Evolutionary conservation across 1,140 invertebrate species (phyloP).

Genomic region (Pinna nobilis): DNA sequence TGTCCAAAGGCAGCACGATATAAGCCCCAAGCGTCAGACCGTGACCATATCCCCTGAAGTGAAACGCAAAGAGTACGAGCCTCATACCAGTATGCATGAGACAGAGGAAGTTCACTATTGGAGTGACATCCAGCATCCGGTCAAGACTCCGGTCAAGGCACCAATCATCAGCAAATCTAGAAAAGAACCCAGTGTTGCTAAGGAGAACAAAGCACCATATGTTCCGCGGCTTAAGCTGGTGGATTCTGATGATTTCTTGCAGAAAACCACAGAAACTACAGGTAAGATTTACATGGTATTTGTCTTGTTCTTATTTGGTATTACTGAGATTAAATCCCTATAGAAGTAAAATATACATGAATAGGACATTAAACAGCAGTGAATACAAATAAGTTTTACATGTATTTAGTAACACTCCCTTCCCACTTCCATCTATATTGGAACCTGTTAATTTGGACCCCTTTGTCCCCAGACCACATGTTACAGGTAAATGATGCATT

Average conservation of each 20-base stretch:
- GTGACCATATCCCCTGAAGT: constrained; percentile 27
- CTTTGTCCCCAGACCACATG: no score
- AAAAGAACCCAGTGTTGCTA: constrained; percentile 1
- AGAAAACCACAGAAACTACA: constrained; percentile 50
- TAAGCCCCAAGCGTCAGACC: constrained; percentile 10
- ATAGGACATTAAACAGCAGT: no score
- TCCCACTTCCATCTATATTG: no score
- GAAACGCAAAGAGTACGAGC: constrained; percentile 8
- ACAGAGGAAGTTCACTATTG: not conserved
- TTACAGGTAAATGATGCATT: no score
- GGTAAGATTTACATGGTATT: constrained; percentile 18
- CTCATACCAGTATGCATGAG: not conserved
- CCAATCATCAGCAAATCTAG: no score
- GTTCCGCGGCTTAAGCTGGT: constrained; percentile 30
- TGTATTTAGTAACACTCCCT: no score
- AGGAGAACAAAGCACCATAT: constrained; percentile 21
- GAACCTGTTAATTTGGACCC: no score
- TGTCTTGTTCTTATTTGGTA: not conserved
- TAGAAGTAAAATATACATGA: not conserved
- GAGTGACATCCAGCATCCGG: not conserved
- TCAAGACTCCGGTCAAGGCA: not conserved
- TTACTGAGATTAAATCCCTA: not conserved
- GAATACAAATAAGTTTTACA: no score
- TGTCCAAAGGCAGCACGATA: not conserved
- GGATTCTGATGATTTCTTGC: constrained; percentile 28